These are phyloP conservation scores for Eublepharis macularius DNA, from an alignment of 2,113 vertebrate species.

Conservation along the genomic window DNA sequence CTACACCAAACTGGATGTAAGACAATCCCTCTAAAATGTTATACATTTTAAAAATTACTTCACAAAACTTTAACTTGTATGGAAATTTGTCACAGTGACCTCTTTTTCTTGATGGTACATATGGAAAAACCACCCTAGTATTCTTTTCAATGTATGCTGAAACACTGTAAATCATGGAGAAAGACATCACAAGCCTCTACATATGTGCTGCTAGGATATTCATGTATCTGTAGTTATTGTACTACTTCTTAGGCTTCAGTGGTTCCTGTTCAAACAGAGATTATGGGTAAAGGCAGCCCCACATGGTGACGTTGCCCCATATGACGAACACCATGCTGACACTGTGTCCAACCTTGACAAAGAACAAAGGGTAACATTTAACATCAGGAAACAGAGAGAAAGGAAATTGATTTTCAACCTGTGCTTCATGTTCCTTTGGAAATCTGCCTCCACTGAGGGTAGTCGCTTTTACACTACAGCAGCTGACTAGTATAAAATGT, in stretches of 20 bases:
- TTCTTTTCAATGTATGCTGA: background rate
- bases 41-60: no score
- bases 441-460: background rate
- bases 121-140: no score
- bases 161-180: background rate
- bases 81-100: no score
- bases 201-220: no score
- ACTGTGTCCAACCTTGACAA: background rate
- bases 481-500: background rate
- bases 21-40: no score
- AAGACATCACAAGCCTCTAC: background rate
- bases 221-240: background rate
- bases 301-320: background rate
- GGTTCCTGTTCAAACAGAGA: background rate
- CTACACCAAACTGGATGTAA: no score
- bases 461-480: background rate
- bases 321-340: background rate
- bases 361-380: background rate
- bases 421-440: background rate
- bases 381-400: background rate
- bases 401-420: background rate
- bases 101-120: no score
- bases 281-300: background rate
- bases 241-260: background rate
- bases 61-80: no score